Conservation (phyloP, 1,140 invertebrate species). For the Aricia agestis region DNA sequence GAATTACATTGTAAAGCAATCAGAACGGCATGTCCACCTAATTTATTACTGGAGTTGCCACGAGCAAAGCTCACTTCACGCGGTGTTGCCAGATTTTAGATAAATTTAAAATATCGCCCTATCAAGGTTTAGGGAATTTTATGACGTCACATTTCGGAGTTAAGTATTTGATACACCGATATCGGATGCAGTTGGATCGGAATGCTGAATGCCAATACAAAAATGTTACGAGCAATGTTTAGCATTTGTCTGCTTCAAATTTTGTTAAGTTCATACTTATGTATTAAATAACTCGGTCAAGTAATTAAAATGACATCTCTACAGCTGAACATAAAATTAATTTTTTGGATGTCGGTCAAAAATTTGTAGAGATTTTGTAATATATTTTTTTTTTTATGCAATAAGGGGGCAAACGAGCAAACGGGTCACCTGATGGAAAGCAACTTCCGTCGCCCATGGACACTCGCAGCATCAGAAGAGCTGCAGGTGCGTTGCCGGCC, state of each 20-base stretch:
- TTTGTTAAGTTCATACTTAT: neutral
- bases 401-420: too few relatives aligned
- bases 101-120: constrained; percentile 7
- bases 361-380: too few relatives aligned
- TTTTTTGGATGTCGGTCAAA: too few relatives aligned
- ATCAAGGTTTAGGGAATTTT: neutral
- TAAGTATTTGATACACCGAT: neutral
- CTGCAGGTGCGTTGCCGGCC: too few relatives aligned
- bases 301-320: too few relatives aligned
- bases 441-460: too few relatives aligned
- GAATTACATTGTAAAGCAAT: constrained; percentile 14
- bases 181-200: neutral
- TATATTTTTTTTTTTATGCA: too few relatives aligned
- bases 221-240: neutral
- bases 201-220: neutral
- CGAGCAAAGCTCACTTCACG: constrained; percentile 8
- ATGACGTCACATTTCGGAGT: neutral
- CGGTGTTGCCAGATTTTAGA: neutral
- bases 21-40: constrained; percentile 10
- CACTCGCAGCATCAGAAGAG: too few relatives aligned
- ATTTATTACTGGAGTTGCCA: constrained; percentile 11
- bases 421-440: too few relatives aligned
- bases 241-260: neutral
- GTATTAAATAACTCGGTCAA: neutral
- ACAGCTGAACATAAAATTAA: too few relatives aligned